phyloP scores from a whole-genome alignment of 2,797 vertebrate species.

The Dallia pectoralis region DNA sequence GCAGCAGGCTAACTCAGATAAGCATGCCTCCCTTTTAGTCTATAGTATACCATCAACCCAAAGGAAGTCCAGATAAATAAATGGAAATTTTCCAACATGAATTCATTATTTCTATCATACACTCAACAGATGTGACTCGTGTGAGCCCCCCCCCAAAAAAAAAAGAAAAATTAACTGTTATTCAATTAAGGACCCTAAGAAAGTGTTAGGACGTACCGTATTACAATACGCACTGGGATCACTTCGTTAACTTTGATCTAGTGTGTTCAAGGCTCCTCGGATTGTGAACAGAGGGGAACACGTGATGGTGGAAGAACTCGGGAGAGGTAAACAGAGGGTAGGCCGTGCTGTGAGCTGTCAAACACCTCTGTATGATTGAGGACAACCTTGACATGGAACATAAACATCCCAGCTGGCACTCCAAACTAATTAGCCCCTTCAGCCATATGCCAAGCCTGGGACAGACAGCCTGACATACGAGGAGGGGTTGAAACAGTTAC shows the following conservation, averaged over 20 bases:
- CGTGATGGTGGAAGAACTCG: constrained; percentile 66
- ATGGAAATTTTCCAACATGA: background rate
- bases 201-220: constrained; percentile 22
- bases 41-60: constrained; percentile 13
- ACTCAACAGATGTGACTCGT: constrained; percentile 6
- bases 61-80: background rate
- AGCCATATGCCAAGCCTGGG: constrained; percentile 34
- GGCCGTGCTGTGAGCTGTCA: constrained; percentile 74
- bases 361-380: constrained; percentile 79
- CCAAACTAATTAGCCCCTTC: constrained; percentile 42
- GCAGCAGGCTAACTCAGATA: background rate
- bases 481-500: constrained; percentile 7
- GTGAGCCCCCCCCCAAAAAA: background rate
- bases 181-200: constrained; percentile 34
- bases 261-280: constrained; percentile 50
- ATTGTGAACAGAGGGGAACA: constrained; percentile 73
- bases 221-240: constrained; percentile 2
- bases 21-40: background rate
- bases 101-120: background rate
- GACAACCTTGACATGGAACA: constrained; percentile 74
- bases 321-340: constrained; percentile 77
- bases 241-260: constrained; percentile 8
- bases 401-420: constrained; percentile 74
- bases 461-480: constrained; percentile 31
- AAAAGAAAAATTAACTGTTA: constrained; percentile 22